Conservation (phyloP, 2,888 invertebrate species). For the Arctia plantaginis region DNA sequence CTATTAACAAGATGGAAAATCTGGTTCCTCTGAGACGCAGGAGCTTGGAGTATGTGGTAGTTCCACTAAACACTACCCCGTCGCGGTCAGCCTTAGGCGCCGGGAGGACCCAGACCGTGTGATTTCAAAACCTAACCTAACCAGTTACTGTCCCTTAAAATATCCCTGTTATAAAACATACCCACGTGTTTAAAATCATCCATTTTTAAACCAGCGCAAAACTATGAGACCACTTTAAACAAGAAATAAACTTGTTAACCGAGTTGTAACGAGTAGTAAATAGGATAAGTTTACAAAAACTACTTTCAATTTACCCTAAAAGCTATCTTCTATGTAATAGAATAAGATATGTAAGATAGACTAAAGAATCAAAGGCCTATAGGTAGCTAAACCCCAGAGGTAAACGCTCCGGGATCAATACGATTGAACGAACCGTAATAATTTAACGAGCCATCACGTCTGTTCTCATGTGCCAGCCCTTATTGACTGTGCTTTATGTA, state of each 20-base stretch:
- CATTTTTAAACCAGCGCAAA: too few relatives aligned
- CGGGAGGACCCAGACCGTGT: too few relatives aligned
- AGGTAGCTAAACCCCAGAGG: slow-evolving; percentile 37
- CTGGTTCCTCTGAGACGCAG: too few relatives aligned
- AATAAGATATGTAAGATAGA: slow-evolving; percentile 24
- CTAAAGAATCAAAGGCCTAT: slow-evolving; percentile 6
- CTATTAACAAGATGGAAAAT: too few relatives aligned
- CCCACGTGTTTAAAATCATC: too few relatives aligned
- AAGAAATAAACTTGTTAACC: background rate
- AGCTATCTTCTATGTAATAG: background rate
- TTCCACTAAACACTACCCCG: too few relatives aligned
- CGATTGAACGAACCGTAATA: slow-evolving; percentile 54
- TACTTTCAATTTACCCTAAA: background rate
- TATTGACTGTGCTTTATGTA: slow-evolving; percentile 1
- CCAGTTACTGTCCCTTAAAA: too few relatives aligned
- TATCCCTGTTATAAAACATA: too few relatives aligned
- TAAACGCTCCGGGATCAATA: slow-evolving; percentile 28
- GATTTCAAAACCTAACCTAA: too few relatives aligned
- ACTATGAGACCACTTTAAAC: too few relatives aligned
- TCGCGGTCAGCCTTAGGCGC: too few relatives aligned
- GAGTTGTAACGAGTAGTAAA: background rate
- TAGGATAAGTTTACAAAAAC: background rate
- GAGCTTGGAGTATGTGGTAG: too few relatives aligned
- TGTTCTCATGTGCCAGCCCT: slow-evolving; percentile 7
- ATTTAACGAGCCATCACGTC: slow-evolving; percentile 52